These are phyloP conservation scores for Phallusia fumigata DNA, from an alignment of 23 tunicate species.

Conservation along the genomic window DNA sequence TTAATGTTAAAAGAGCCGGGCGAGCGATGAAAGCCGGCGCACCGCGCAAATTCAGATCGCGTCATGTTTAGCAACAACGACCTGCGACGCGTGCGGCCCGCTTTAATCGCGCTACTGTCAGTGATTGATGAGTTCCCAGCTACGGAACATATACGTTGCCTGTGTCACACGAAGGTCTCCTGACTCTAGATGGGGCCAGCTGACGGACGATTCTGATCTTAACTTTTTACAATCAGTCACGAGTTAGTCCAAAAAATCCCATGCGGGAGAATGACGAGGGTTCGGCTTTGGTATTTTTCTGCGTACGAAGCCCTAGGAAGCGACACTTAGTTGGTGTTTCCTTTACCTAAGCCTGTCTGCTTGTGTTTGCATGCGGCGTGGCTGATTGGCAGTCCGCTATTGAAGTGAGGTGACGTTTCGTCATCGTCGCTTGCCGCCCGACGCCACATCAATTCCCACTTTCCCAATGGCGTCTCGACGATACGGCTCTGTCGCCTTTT, in stretches of 20 bases:
- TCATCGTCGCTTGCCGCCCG: slow-evolving; percentile 19
- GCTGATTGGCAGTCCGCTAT: neutral
- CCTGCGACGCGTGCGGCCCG: neutral
- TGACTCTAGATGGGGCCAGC: neutral
- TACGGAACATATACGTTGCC: neutral
- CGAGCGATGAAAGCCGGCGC: neutral
- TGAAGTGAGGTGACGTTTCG: slow-evolving; percentile 22
- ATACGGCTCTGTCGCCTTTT: too few relatives aligned
- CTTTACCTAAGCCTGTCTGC: neutral
- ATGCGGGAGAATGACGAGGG: neutral
- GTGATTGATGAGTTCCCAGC: neutral
- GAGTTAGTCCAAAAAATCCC: neutral
- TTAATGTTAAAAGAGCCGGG: neutral
- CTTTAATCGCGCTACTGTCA: neutral
- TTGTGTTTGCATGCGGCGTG: neutral
- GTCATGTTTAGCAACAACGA: neutral
- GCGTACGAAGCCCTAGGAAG: neutral
- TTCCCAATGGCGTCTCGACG: slow-evolving; percentile 1
- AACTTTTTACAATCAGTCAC: neutral
- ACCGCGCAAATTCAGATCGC: neutral
- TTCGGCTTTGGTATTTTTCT: neutral
- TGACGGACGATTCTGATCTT: neutral
- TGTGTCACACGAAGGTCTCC: neutral
- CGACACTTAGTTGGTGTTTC: neutral
- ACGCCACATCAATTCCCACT: slow-evolving; percentile 21